Evolutionary conservation across 2,888 invertebrate genomes (phyloP).

Genomic region (Nasonovia ribisnigri): DNA sequence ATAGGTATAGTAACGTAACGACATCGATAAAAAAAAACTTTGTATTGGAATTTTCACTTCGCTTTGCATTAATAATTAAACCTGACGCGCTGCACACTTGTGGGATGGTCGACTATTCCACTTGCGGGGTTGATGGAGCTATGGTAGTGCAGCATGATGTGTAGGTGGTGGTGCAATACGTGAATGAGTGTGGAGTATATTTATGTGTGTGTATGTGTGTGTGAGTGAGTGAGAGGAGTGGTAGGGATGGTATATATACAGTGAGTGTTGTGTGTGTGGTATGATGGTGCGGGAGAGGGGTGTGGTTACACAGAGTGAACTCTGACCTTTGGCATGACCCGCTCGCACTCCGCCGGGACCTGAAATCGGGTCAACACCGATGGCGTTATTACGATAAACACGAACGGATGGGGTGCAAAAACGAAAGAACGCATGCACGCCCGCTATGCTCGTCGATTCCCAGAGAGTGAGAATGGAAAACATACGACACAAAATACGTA

Average conservation of each 20-base stretch:
- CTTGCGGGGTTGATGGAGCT: not conserved
- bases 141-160: not conserved
- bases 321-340: slow-evolving; percentile 59
- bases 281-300: too few relatives aligned
- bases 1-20: not conserved
- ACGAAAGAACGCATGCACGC: not conserved
- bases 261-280: not conserved
- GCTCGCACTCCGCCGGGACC: not conserved
- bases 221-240: not conserved
- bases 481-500: too few relatives aligned
- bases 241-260: not conserved
- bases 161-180: not conserved
- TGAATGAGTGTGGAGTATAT: not conserved
- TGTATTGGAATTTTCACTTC: not conserved
- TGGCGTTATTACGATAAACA: slow-evolving; percentile 40
- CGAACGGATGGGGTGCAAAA: not conserved
- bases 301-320: not conserved
- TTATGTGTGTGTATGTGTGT: not conserved
- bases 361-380: slow-evolving; percentile 57
- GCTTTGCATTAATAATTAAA: not conserved
- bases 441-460: not conserved
- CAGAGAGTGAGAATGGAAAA: not conserved
- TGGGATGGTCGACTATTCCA: not conserved
- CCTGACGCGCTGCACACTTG: not conserved
- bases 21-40: too few relatives aligned